phyloP scores from a whole-genome alignment of 92 coral and sea anemone species.

The Meandrina meandrites region DNA sequence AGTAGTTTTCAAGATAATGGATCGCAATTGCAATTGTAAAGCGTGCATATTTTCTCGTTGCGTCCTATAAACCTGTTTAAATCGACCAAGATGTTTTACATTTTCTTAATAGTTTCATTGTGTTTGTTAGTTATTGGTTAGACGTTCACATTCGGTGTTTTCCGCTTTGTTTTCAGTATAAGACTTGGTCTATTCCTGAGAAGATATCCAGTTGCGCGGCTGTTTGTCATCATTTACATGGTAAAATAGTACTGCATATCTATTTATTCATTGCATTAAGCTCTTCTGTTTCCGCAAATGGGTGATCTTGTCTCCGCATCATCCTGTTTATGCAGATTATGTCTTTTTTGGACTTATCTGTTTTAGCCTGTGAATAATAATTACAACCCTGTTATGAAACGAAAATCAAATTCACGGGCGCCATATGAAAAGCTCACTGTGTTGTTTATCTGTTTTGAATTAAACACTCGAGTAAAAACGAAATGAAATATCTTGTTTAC shows the following conservation, averaged over 20 bases:
- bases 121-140: not conserved
- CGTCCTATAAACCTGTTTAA: not conserved
- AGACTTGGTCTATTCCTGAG: slow-evolving; percentile 93
- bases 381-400: not conserved
- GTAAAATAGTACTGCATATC: slow-evolving; percentile 35
- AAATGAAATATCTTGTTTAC: not conserved
- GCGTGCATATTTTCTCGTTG: not conserved
- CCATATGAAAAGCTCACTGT: not conserved
- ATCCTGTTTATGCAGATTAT: not conserved
- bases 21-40: not conserved
- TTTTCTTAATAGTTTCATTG: not conserved
- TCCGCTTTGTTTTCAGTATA: slow-evolving; percentile 65
- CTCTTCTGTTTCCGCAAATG: not conserved
- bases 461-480: not conserved
- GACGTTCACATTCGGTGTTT: not conserved
- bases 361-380: not conserved
- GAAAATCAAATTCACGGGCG: not conserved
- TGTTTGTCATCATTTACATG: slow-evolving; percentile 95
- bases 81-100: not conserved
- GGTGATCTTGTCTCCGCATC: not conserved
- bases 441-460: not conserved
- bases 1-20: not conserved
- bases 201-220: slow-evolving; percentile 91
- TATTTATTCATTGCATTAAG: not conserved
- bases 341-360: too few relatives aligned